phyloP scores from a whole-genome alignment of 2,888 invertebrate genomes.

The Micropterix aruncella region DNA sequence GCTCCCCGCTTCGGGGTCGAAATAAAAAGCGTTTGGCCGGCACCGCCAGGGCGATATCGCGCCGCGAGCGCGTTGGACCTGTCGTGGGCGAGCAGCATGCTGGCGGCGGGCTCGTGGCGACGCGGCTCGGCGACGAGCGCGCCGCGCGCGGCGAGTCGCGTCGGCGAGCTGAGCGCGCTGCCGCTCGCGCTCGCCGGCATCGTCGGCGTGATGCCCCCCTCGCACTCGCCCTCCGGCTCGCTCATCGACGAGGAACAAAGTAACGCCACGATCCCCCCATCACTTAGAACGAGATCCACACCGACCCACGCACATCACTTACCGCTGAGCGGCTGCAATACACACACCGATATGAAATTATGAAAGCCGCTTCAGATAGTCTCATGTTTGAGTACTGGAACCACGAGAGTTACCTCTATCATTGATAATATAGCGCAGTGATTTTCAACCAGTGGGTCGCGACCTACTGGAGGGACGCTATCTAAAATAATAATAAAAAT shows the following conservation, averaged over 20 bases:
- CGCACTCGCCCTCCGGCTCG: constrained; percentile 11
- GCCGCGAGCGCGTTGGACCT: background rate
- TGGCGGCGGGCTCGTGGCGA: constrained; percentile 8
- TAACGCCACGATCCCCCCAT: constrained; percentile 3
- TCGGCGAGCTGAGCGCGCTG: constrained; percentile 23
- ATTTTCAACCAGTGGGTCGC: background rate
- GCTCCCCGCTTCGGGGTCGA: too few species aligned
- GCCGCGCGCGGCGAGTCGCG: constrained; percentile 12
- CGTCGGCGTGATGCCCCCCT: constrained; percentile 17
- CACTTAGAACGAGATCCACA: background rate
- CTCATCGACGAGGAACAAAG: constrained; percentile 13
- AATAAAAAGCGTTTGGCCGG: too few species aligned
- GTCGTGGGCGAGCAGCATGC: background rate
- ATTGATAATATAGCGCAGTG: background rate
- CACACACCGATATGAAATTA: background rate
- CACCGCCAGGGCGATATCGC: constrained; percentile 9
- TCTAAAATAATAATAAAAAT: too few species aligned
- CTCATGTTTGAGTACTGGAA: background rate
- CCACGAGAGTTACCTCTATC: background rate
- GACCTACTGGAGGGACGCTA: too few species aligned
- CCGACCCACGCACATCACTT: too few species aligned
- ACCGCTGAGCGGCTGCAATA: background rate
- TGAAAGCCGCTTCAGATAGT: too few species aligned
- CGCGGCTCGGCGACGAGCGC: constrained; percentile 8
- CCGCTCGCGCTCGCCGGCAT: constrained; percentile 33